phyloP scores from a whole-genome alignment of 2,888 invertebrate genomes.

The Napeogenes inachia region DNA sequence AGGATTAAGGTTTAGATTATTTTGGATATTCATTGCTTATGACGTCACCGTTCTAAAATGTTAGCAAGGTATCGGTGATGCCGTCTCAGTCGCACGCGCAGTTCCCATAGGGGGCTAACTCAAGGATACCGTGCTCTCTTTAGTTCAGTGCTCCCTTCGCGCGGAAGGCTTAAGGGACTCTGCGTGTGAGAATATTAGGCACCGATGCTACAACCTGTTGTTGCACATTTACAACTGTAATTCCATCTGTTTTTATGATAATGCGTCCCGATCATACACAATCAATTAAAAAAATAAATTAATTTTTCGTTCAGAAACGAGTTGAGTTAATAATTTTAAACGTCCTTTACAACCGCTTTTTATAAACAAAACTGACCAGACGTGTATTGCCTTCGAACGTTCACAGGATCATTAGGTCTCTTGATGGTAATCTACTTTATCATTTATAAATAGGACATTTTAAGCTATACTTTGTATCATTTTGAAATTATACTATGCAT shows the following conservation, averaged over 20 bases:
- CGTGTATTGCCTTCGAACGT: background rate
- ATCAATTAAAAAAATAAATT: constrained; percentile 4
- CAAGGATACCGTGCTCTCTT: constrained; percentile 69
- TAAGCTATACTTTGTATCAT: no score
- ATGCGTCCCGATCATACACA: background rate
- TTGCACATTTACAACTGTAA: constrained; percentile 14
- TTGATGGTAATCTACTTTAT: constrained; percentile 2
- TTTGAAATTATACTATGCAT: no score
- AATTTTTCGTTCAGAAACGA: background rate
- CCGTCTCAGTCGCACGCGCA: constrained; percentile 50
- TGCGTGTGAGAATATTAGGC: constrained; percentile 24
- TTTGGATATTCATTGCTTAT: constrained; percentile 28
- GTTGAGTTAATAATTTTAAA: background rate
- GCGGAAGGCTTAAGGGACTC: constrained; percentile 49
- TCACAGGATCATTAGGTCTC: no score
- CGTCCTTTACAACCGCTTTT: background rate
- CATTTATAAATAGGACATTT: background rate
- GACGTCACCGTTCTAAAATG: constrained; percentile 64
- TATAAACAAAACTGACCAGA: background rate
- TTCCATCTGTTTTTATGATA: constrained; percentile 7
- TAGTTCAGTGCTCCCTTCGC: constrained; percentile 68
- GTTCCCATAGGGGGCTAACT: constrained; percentile 59
- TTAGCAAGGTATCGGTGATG: constrained; percentile 44
- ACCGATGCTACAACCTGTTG: constrained; percentile 13
- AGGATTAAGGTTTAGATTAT: background rate